Conservation (phyloP, 2,888 invertebrate species). For the Beris chalybata region DNA sequence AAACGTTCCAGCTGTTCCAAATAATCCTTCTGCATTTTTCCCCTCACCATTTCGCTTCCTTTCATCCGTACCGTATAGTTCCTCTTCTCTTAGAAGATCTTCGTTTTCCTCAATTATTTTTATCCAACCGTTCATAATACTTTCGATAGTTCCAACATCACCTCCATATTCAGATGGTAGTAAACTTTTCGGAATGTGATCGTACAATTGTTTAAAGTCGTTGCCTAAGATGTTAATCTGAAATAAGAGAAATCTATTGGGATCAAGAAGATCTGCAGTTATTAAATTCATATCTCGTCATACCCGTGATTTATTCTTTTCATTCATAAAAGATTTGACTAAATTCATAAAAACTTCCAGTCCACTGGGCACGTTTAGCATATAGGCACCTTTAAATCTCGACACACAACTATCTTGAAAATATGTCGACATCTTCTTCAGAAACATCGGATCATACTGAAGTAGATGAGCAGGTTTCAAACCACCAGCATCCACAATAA, state of each 20-base stretch:
- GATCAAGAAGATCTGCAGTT: not conserved
- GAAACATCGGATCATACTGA: conserved; percentile 59
- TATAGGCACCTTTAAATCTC: conserved; percentile 59
- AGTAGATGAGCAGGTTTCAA: conserved; percentile 57
- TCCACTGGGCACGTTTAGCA: conserved; percentile 60
- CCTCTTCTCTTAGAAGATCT: conserved; percentile 34
- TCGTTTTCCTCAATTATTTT: conserved; percentile 30
- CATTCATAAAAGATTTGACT: conserved; percentile 60
- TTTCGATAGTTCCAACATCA: conserved; percentile 56
- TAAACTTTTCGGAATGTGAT: conserved; percentile 59
- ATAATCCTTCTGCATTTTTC: conserved; percentile 24
- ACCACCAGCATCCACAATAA: conserved; percentile 59
- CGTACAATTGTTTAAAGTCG: conserved; percentile 59
- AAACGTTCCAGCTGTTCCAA: conserved; percentile 43
- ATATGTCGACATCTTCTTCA: conserved; percentile 59
- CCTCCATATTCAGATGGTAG: conserved; percentile 67
- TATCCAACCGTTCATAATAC: conserved; percentile 32
- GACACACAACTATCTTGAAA: conserved; percentile 61
- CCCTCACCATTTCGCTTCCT: conserved; percentile 28
- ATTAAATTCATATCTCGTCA: conserved; percentile 39
- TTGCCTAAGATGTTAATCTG: conserved; percentile 61
- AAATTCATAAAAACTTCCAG: conserved; percentile 60
- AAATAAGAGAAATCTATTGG: conserved; percentile 34
- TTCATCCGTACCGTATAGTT: conserved; percentile 36
- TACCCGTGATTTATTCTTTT: conserved; percentile 62